These are phyloP conservation scores for Rhizoglyphus robini DNA, from an alignment of 1,140 invertebrate genomes.

Conservation along the genomic window DNA sequence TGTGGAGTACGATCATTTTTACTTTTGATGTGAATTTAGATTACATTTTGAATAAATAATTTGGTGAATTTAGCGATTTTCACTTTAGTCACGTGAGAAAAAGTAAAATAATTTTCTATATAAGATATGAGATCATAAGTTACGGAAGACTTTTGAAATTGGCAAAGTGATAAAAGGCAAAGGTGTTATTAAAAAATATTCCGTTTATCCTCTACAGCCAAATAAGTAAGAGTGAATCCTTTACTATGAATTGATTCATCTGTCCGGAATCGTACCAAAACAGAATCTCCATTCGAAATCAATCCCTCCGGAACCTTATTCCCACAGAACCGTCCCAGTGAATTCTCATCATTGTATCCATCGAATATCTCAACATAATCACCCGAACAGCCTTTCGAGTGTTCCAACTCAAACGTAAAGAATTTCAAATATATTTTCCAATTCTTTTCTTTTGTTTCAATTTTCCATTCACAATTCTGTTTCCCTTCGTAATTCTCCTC, in stretches of 20 bases:
- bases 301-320: slow-evolving; percentile 68
- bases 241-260: slow-evolving; percentile 79
- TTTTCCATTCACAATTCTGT: slow-evolving; percentile 82
- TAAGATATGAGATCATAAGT: too few species aligned
- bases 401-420: slow-evolving; percentile 78
- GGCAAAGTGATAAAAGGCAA: too few species aligned
- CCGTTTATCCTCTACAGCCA: slow-evolving; percentile 23
- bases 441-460: slow-evolving; percentile 39
- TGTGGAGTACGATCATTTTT: too few species aligned
- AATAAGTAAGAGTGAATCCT: slow-evolving; percentile 75
- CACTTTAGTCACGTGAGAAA: too few species aligned
- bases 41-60: too few species aligned
- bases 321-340: slow-evolving; percentile 72
- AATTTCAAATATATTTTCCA: slow-evolving; percentile 56
- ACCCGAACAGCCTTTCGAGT: slow-evolving; percentile 76
- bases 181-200: too few species aligned
- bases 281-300: slow-evolving; percentile 66
- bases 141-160: too few species aligned
- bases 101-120: too few species aligned
- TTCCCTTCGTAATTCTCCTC: slow-evolving; percentile 72
- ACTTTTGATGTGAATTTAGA: too few species aligned
- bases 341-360: slow-evolving; percentile 61
- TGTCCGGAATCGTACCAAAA: slow-evolving; percentile 71
- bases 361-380: slow-evolving; percentile 84
- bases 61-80: too few species aligned